These are phyloP conservation scores for Zosterops lateralis DNA, from an alignment of 2,113 vertebrate genomes.

Conservation along the genomic window DNA sequence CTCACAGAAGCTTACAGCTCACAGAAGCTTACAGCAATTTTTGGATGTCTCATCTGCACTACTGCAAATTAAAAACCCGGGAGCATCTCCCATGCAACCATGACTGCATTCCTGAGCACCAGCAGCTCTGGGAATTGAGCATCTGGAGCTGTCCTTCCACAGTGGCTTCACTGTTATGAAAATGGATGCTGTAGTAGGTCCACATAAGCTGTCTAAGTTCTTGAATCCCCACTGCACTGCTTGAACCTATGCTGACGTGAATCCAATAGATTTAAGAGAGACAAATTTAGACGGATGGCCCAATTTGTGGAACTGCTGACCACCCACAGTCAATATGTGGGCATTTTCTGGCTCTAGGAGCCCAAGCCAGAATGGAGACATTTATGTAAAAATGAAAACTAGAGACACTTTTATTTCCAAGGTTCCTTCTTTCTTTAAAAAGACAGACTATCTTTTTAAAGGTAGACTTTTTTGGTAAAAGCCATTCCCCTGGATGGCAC, in stretches of 20 bases:
- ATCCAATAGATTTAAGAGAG: not conserved
- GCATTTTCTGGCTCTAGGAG: not conserved
- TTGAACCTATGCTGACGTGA: not conserved
- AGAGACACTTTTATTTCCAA: not conserved
- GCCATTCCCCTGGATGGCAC: not conserved
- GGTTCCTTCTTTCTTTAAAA: not conserved
- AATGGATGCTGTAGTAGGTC: not conserved
- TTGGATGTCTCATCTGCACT: not conserved
- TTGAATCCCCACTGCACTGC: not conserved
- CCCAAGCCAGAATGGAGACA: not conserved
- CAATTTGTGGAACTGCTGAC: slow-evolving; percentile 10
- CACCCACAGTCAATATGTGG: slow-evolving; percentile 30
- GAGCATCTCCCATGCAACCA: not conserved
- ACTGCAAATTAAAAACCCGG: not conserved
- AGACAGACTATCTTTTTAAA: not conserved
- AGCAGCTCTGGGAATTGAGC: not conserved
- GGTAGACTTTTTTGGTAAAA: not conserved
- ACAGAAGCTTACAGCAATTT: not conserved
- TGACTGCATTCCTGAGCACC: not conserved
- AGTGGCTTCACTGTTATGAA: not conserved
- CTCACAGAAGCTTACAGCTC: fast-evolving
- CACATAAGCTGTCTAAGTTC: not conserved
- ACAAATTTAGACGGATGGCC: slow-evolving; percentile 37
- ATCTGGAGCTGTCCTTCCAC: not conserved
- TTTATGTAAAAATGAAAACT: not conserved